phyloP scores from a whole-genome alignment of 2,888 invertebrate species.

The Sicus ferrugineus region DNA sequence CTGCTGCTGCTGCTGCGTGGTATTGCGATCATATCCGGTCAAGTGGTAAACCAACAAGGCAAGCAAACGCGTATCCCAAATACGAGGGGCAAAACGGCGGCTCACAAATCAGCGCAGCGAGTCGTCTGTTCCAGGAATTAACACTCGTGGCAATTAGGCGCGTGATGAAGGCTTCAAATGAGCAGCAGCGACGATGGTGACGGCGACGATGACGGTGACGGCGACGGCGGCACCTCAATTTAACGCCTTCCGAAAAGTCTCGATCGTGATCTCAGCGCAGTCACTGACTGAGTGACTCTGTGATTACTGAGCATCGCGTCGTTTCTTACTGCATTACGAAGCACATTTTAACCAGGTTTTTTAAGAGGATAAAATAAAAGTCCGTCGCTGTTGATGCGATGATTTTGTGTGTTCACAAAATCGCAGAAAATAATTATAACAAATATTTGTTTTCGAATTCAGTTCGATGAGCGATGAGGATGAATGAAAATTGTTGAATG shows the following conservation, averaged over 20 bases:
- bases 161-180: conserved; percentile 28
- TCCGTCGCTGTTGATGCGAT: too few species aligned
- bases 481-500: background rate
- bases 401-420: conserved; percentile 20
- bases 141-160: conserved; percentile 32
- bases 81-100: background rate
- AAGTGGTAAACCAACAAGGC: background rate
- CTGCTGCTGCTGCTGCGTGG: background rate
- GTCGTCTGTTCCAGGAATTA: conserved; percentile 27
- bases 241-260: conserved; percentile 13
- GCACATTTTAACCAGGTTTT: background rate
- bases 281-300: too few species aligned
- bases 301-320: too few species aligned
- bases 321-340: conserved; percentile 29
- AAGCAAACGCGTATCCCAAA: conserved; percentile 10
- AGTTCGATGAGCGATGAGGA: conserved; percentile 30
- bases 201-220: background rate
- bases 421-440: conserved; percentile 23
- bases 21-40: conserved; percentile 30
- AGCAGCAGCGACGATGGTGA: background rate
- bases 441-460: conserved; percentile 53
- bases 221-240: conserved; percentile 7
- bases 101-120: background rate
- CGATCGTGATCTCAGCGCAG: conserved; percentile 8
- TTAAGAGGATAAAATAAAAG: too few species aligned